Evolutionary conservation across 1,140 invertebrate species (phyloP).

Genomic region (Drosophila lacertosa): DNA sequence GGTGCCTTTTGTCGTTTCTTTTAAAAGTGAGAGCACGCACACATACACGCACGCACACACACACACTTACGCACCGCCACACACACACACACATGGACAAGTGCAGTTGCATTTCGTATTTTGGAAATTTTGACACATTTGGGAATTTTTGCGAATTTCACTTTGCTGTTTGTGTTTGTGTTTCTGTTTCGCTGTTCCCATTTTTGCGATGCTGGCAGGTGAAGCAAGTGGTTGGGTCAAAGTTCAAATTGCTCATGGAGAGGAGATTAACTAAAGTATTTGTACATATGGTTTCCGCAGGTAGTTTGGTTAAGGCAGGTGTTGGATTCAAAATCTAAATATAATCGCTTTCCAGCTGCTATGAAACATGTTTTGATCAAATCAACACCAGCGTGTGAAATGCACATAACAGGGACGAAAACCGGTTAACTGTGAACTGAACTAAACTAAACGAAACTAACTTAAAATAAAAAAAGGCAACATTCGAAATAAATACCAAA

Average conservation of each 20-base stretch:
- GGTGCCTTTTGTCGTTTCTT: conserved; percentile 45
- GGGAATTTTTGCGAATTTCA: conserved; percentile 41
- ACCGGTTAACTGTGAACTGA: conserved; percentile 12
- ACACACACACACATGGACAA: conserved; percentile 16
- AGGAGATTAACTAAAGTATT: conserved; percentile 16
- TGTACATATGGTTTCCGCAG: conserved; percentile 16
- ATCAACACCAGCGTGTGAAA: conserved; percentile 20
- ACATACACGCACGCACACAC: conserved; percentile 13
- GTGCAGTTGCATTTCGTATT: conserved; percentile 51
- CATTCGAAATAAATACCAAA: neutral
- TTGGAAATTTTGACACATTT: conserved; percentile 52
- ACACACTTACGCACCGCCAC: neutral
- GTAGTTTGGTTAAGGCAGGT: conserved; percentile 36
- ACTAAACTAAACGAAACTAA: conserved; percentile 1
- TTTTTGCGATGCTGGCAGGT: conserved; percentile 8
- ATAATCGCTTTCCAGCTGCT: conserved; percentile 31
- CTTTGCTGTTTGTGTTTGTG: conserved; percentile 29
- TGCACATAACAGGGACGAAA: conserved; percentile 20
- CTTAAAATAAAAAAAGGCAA: conserved; percentile 10
- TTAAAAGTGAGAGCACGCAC: conserved; percentile 70
- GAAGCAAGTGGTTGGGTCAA: conserved; percentile 64
- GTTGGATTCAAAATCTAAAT: conserved; percentile 32
- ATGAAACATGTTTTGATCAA: conserved; percentile 37
- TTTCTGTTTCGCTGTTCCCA: conserved; percentile 27
- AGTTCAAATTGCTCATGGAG: conserved; percentile 25